Evolutionary conservation across 2,797 vertebrate species (phyloP), one percentile per base, ranked within the genome.

Genomic region (Chloroceryle inda): DNA sequence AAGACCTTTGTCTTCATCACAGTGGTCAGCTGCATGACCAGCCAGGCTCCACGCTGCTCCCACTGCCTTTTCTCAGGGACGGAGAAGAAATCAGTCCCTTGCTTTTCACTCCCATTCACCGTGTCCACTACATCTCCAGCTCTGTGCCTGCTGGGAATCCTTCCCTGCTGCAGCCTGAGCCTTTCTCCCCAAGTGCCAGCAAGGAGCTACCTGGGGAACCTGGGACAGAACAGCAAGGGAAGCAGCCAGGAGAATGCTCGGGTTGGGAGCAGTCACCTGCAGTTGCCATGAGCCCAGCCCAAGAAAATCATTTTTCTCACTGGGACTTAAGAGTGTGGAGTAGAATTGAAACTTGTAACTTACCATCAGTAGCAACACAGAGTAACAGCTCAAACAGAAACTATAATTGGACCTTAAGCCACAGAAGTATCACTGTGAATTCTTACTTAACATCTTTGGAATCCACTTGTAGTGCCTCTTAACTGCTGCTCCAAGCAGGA

Each of bases 401-500:
- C 17, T 61, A 0, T 72, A 66, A 68, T 37, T 84, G 35, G 27
- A 13, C 42, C 44, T 85, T 83, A 74, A 91, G 22, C 38, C 27
- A 21, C 4, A 0, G n/a, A 77, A 92, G 14, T 50, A 61, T 80
- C 61, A 31, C 29, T 59, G 20, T 62, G 53, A 75, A 79, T 83
- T 94, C 71, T 88, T 92, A 63, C 64, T 92, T 83, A 89, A 80
- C 0, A 0, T 66, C 42, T 89, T 78, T 89, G 86, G 75, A 96
- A 94, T 94, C 68, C 21, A 82, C 29, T 74, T 67, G 8, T 74
- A 62, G 37, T 83, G 61, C 45, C 45, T 92, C 71, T 88, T 79
- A 76, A 56, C 61, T 87, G 11, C 52, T 69, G 44, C 27, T 89
- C 52, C 53, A 61, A 95, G 52, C 45, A 89, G 37, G 18, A 67